Evolutionary conservation across 2,888 invertebrate genomes (phyloP).

Genomic region (Agrochola circellaris): DNA sequence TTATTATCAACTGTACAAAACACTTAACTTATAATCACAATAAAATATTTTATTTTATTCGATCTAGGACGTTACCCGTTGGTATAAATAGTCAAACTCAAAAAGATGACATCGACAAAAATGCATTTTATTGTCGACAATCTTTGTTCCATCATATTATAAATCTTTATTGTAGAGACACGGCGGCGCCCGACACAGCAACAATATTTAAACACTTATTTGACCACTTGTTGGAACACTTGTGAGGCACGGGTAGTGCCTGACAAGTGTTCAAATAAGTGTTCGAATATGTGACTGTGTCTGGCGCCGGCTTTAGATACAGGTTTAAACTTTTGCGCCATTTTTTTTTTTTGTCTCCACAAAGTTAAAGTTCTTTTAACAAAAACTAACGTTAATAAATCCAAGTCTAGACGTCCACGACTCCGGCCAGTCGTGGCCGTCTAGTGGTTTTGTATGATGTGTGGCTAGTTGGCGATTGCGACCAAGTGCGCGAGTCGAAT

Average conservation of each 20-base stretch:
- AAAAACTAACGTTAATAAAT: background rate
- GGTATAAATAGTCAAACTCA: background rate
- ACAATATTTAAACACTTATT: no score
- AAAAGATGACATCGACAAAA: background rate
- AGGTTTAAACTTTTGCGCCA: background rate
- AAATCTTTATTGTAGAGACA: background rate
- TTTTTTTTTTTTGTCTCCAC: background rate
- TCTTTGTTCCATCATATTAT: background rate
- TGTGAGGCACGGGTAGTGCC: no score
- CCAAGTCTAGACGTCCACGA: no score
- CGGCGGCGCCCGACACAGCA: no score
- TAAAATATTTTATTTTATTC: background rate
- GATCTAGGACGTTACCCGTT: background rate
- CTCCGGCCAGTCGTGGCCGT: no score
- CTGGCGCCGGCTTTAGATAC: no score
- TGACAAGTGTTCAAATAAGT: no score
- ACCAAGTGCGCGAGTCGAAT: no score
- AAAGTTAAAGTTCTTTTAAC: background rate
- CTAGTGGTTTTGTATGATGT: no score
- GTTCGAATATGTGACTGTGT: no score
- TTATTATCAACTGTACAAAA: slow-evolving; percentile 2
- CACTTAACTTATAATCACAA: slow-evolving; percentile 13
- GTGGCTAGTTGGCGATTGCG: no score
- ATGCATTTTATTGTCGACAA: background rate
- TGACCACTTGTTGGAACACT: no score